These are phyloP conservation scores for Trissolcus brochymenae DNA, from an alignment of 2,888 invertebrate genomes.

Conservation along the genomic window DNA sequence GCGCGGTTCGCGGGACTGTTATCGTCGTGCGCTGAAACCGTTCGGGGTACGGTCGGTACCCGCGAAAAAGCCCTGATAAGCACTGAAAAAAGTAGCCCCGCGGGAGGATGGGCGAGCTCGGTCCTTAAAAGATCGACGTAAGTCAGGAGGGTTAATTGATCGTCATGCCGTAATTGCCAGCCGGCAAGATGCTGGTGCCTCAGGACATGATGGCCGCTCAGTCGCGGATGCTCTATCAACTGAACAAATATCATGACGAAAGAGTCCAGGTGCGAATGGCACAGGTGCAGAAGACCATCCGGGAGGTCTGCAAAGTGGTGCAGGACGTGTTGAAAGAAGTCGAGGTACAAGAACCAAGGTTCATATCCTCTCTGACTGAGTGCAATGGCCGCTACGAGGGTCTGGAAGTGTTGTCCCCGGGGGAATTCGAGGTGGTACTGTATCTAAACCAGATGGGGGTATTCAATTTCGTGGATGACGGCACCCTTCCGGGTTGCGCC, in stretches of 20 bases:
- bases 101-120: constrained; percentile 13
- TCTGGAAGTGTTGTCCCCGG: constrained; percentile 93
- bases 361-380: constrained; percentile 87
- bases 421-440: constrained; percentile 95
- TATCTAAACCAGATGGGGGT: constrained; percentile 99
- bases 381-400: constrained; percentile 89
- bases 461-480: constrained; percentile 97
- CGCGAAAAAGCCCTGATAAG: not conserved
- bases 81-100: not conserved
- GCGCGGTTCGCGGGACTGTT: constrained; percentile 60
- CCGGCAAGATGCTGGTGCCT: constrained; percentile 77
- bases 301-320: constrained; percentile 88
- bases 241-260: constrained; percentile 89
- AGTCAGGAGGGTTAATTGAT: constrained; percentile 1
- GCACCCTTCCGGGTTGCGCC: constrained; percentile 83
- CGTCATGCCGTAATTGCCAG: constrained; percentile 3
- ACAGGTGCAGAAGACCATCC: constrained; percentile 85
- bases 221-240: constrained; percentile 87
- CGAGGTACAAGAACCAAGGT: constrained; percentile 89
- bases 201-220: constrained; percentile 86
- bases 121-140: constrained; percentile 2
- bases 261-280: constrained; percentile 85
- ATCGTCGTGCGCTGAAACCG: constrained; percentile 66
- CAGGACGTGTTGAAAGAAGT: constrained; percentile 91
- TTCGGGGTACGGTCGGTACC: constrained; percentile 27